Percentiles rank a stretch among this genome's conserved stretches.
These are phyloP conservation scores for Venturia canescens DNA, from an alignment of 1,140 invertebrate species.

Conservation along the genomic window DNA sequence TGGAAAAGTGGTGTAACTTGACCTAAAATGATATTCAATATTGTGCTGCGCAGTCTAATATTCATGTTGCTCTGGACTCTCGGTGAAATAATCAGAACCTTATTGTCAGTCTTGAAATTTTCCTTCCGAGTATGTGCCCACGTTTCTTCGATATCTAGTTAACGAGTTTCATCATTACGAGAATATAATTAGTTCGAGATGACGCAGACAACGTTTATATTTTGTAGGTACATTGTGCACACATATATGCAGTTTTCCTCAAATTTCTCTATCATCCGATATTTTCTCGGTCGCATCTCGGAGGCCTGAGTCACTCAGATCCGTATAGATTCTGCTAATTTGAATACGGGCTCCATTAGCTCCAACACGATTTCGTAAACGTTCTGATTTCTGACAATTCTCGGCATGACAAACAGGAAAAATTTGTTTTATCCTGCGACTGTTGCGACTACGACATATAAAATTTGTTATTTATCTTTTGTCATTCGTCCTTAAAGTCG, in stretches of 20 bases:
- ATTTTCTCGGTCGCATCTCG: neutral
- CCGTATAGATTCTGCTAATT: slow-evolving; percentile 8
- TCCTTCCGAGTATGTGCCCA: neutral
- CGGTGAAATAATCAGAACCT: neutral
- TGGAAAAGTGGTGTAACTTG: no score
- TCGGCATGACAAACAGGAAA: slow-evolving; percentile 20
- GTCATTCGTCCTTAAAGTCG: no score
- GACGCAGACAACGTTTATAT: neutral
- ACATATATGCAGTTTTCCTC: neutral
- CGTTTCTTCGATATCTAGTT: neutral
- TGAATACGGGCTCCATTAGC: neutral
- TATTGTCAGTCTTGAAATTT: neutral
- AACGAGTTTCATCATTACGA: neutral
- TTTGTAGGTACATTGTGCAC: neutral
- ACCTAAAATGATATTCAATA: no score
- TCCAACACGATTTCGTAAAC: neutral
- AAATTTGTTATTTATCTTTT: neutral
- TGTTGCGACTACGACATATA: neutral
- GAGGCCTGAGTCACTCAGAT: neutral
- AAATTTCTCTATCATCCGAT: neutral
- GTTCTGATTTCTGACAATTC: slow-evolving; percentile 28
- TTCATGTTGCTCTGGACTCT: neutral
- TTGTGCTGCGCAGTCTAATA: no score
- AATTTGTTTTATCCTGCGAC: neutral
- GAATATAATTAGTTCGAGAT: neutral